Evolutionary conservation across 2,113 vertebrate species (phyloP), one percentile per base, ranked within the genome.

Genomic region (Ceyx cyanopectus): DNA sequence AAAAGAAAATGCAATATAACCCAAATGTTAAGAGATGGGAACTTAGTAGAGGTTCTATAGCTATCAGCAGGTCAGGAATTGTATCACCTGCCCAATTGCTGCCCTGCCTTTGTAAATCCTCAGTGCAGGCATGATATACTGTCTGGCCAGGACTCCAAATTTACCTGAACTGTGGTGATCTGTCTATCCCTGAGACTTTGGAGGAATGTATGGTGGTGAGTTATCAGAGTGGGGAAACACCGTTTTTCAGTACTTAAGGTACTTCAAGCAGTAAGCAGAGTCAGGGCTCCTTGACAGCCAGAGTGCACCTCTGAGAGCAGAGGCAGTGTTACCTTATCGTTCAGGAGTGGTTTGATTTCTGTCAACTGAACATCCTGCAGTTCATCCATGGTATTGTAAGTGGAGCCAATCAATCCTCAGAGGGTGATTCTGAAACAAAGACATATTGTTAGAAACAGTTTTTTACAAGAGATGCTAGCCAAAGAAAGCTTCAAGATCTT

Each of bases 361-460:
- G 99, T 99, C 95, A 99, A 88, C 95, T 99, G 99, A 90, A 99
- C 98, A 87, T 99, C 99, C 95, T 99, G 99, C 82, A 99, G 98
- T 94, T 99, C 99, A 63, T 99, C 99, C 99, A 99, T 99, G 89
- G 88, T 97, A 79, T 81, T 56, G 27, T 78, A 54, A 79, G 19
- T 69, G 58, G 80, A 89, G 62, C 48, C 10, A 41, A 4, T 46
- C 63, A 84, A 76, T 30, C 87, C 78, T 86, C 84, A 74, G 89
- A 94, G 91, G 63, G 58, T 32, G 67, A 93, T 69, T 90, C 97
- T 98, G 96, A 94, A 97, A 98, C 34, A 96, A 82, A 94, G 66
- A 5, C 58, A 67, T 23, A 70, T 27, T 78, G 48, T 95, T 68
- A 87, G 32, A 58, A 87, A 65, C 29, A 74, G 37, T 5, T 69